These are phyloP conservation scores for Loriculus beryllinus DNA, from an alignment of 2,797 vertebrate species.

Conservation along the genomic window DNA sequence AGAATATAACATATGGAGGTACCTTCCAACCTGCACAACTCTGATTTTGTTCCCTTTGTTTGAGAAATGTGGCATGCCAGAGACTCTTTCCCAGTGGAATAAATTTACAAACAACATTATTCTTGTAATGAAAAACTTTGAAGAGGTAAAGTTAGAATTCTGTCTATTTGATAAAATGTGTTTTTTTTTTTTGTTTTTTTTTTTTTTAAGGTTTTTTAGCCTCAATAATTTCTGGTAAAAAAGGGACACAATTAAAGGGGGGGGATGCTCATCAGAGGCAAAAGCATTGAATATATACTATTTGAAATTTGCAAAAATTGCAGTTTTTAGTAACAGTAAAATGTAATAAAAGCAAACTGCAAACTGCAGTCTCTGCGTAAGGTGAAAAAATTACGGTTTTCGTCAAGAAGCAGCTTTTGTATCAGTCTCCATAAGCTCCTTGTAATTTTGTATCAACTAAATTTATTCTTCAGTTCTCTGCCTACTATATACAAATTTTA, in stretches of 20 bases:
- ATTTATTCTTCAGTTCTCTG: not conserved
- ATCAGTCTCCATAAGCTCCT: not conserved
- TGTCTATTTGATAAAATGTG: not conserved
- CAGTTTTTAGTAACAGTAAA: not conserved
- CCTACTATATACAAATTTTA: not conserved
- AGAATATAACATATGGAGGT: not conserved
- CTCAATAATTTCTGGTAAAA: not conserved
- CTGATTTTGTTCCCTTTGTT: not conserved
- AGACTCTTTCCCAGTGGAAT: not conserved
- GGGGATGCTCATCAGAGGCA: not conserved
- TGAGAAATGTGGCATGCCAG: not conserved
- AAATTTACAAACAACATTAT: not conserved
- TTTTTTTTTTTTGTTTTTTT: fast-evolving
- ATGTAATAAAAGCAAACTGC: not conserved
- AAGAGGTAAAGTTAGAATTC: not conserved
- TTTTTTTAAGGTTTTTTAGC: not conserved
- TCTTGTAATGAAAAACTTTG: not conserved
- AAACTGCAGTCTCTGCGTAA: not conserved
- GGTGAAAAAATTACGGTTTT: not conserved
- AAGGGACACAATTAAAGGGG: not conserved
- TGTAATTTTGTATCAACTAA: not conserved
- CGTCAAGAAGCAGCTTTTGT: not conserved
- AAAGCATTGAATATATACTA: not conserved
- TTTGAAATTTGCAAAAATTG: not conserved
- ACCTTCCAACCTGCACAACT: not conserved